Conservation (phyloP, 2,888 invertebrate genomes). For the Mythimna impura region DNA sequence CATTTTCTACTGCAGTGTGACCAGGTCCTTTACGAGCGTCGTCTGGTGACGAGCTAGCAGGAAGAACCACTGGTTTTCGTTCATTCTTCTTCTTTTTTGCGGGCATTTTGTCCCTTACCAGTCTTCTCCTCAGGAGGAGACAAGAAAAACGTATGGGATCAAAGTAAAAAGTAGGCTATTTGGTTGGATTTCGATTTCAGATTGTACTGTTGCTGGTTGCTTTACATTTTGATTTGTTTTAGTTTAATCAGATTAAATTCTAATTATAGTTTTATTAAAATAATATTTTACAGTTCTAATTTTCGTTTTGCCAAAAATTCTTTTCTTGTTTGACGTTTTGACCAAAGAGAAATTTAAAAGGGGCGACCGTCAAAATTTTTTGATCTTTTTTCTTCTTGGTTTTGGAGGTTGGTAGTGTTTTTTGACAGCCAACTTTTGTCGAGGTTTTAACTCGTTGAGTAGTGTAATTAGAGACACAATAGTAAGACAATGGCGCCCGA, state of each 20-base stretch:
- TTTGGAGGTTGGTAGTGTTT: not conserved
- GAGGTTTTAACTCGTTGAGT: too few species aligned
- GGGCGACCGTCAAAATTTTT: not conserved
- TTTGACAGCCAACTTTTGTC: not conserved
- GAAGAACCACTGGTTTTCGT: slow-evolving; percentile 17
- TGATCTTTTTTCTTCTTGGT: not conserved
- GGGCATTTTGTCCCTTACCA: slow-evolving; percentile 33
- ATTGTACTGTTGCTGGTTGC: not conserved
- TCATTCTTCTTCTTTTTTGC: slow-evolving; percentile 52
- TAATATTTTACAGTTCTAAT: not conserved
- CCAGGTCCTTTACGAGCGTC: slow-evolving; percentile 44
- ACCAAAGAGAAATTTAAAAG: slow-evolving; percentile 8
- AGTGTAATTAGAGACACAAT: too few species aligned
- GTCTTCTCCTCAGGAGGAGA: not conserved
- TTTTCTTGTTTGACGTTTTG: slow-evolving; percentile 34
- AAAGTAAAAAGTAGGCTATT: not conserved
- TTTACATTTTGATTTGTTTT: slow-evolving; percentile 28
- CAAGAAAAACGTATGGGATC: not conserved
- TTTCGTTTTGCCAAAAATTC: slow-evolving; percentile 8
- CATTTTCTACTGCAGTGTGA: slow-evolving; percentile 43
- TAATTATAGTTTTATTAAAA: not conserved
- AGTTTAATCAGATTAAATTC: not conserved
- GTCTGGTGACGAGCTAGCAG: slow-evolving; percentile 37
- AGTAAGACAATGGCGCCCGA: too few species aligned
- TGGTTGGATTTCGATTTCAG: not conserved